phyloP scores from a whole-genome alignment of 2,888 invertebrate genomes.

The Caenorhabditis sp. region DNA sequence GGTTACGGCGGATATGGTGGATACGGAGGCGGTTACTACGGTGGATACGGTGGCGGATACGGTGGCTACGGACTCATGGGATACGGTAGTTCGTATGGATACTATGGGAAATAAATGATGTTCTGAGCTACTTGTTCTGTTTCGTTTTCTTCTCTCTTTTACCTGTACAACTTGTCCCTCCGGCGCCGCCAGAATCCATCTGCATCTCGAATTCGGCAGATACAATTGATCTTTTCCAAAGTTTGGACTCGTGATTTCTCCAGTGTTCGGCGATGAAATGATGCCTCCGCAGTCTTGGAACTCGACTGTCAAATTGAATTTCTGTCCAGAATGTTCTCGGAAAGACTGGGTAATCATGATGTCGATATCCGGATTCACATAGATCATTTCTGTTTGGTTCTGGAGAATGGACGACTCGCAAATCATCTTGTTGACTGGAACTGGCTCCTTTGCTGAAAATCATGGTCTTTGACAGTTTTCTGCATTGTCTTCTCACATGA shows the following conservation, averaged over 20 bases:
- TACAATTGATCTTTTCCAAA: slow-evolving; percentile 68
- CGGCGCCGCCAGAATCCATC: slow-evolving; percentile 79
- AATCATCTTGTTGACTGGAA: slow-evolving; percentile 19
- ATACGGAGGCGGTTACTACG: slow-evolving; percentile 31
- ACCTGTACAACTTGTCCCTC: slow-evolving; percentile 78
- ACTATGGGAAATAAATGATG: slow-evolving; percentile 64
- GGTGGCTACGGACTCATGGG: slow-evolving; percentile 54
- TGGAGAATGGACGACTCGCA: slow-evolving; percentile 11
- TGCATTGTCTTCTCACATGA: too few species aligned
- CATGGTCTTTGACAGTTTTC: too few species aligned
- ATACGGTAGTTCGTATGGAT: slow-evolving; percentile 57
- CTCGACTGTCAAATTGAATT: slow-evolving; percentile 68
- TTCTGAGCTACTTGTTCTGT: too few species aligned
- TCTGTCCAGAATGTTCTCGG: slow-evolving; percentile 16
- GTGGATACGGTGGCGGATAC: slow-evolving; percentile 26
- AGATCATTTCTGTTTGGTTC: slow-evolving; percentile 44
- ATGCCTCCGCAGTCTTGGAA: slow-evolving; percentile 58
- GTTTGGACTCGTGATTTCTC: slow-evolving; percentile 64
- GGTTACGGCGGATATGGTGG: slow-evolving; percentile 31
- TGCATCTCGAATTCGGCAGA: slow-evolving; percentile 72
- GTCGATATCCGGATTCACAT: slow-evolving; percentile 61
- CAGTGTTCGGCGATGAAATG: slow-evolving; percentile 65
- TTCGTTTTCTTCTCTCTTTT: background rate
- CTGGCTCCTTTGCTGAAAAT: slow-evolving; percentile 43
- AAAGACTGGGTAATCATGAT: slow-evolving; percentile 35